Evolutionary conservation across 2,113 vertebrate species (phyloP), one percentile per base, ranked within the genome.

Genomic region (Lepus europaeus): DNA sequence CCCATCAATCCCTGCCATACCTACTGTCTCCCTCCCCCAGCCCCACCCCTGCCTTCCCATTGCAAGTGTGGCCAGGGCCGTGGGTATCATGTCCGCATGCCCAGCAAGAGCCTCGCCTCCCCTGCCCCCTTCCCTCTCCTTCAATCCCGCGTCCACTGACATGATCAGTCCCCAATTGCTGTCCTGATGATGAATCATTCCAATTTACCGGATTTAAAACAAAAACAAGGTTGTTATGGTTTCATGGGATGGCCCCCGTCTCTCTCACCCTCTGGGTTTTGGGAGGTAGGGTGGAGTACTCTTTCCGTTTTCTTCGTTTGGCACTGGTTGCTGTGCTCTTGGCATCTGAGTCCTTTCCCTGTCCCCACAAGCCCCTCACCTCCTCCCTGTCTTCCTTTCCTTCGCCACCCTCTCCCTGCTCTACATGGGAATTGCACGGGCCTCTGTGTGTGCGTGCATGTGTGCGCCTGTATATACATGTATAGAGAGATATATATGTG

Each of bases 121-220:
- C 79, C 86, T 56, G 3, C 66, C 25, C 61, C 17, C 64, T 33
- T 51, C 36, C 63, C 87, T 84, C 78, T 94, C 84, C 78, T 22
- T 27, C 56, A 59, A 19, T 70, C 76, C 95, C 97, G 78, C 56
- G 69, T 69, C 87, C 83, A 66, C 83, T 5, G 81, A 95, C 80
- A 82, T 76, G 96, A 94, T 79, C 86, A 90, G 93, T 93, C 92
- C 95, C 89, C 87, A 81, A 0, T 90, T 93, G 96, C 94, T 97
- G 94, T 96, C 94, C 89, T 97, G 80, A 96, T 97, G 97, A 95
- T 96, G 96, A 97, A 70, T 96, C 95, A 95, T 97, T 97, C 96
- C 96, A 96, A 95, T 97, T 96, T 96, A 97, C 66, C 51, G 87
- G 96, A 97, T 97, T 96, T 97, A 95, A 97, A 97, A 97, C 96